Base-by-base conservation (phyloP, 37 sponge, comb jelly and placozoan species). In the Aplysina aerophoba region DNA sequence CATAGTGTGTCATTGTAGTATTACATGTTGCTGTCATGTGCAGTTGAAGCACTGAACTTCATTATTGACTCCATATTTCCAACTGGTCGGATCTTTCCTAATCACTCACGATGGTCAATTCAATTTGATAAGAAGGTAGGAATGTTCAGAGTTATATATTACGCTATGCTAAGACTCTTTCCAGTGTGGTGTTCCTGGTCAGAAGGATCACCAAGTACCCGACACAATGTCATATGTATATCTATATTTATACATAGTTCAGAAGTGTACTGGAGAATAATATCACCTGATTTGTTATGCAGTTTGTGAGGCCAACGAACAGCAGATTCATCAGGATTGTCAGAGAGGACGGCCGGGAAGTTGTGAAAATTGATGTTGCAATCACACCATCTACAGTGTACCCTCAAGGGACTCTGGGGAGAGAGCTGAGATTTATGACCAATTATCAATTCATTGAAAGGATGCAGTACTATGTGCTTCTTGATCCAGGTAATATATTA, bases 401-500 rank as follows among this genome's bases (percentile, higher is more conserved):
- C 65, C 63, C 82, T 37, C 8, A 30, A 1, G 28, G 41, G 11
- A 63, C 0, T 3, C 41, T 60, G 16, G 40, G 82, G 13, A 60
- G 41, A 21, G 27, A 40, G 36, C 22, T 82, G 0, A 38, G 15
- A 0, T 61, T 82, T 40, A 53, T 33, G 0, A 35, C 44, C 39
- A 35, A 82, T 38, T 82, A 61, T 33, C 13, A 34, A 11, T 82
- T 82, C 37, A 31, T 0, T 13, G 63, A 60, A 31, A 38, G 38
- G 21, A 16, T 20, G 21, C 22, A n/a, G 34, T 82, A 82, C 40
- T 82, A 82, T 24, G 65, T 82, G 6, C 11, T 63, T 1, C 28
- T 82, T 21, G 82, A 82, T 63, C 82, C 65, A 37, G 82, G 82
- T 82, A 37, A 44, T 74, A 40, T 41, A 36, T 72, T 20, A 28